Conservation (phyloP, 30 jellyfish, hydroid and myxozoan genomes). For the Pelagia noctiluca region DNA sequence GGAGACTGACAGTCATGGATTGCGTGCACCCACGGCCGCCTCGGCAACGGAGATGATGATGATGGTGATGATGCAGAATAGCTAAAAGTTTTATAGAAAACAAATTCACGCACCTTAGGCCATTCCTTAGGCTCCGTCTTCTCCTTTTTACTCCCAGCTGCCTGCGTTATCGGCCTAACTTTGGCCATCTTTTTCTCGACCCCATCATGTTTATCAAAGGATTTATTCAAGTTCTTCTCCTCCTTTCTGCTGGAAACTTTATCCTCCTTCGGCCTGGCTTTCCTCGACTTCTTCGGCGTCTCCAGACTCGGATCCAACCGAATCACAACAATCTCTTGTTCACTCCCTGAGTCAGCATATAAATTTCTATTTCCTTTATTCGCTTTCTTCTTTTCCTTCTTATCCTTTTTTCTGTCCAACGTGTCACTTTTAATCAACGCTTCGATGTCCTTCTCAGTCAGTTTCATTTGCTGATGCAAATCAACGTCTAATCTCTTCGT, state of each 20-base stretch:
- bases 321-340: constrained; percentile 61
- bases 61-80: no score
- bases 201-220: constrained; percentile 29
- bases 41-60: no score
- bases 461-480: constrained; percentile 54
- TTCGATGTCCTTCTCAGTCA: constrained; percentile 60
- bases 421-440: constrained; percentile 61
- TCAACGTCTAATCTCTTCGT: constrained; percentile 24
- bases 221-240: constrained; percentile 21
- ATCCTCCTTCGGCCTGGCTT: not conserved
- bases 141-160: constrained; percentile 19
- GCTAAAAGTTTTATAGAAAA: no score
- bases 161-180: not conserved
- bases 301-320: constrained; percentile 62
- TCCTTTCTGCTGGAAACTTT: constrained; percentile 5
- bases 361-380: constrained; percentile 21
- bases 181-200: constrained; percentile 42
- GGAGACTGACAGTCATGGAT: no score
- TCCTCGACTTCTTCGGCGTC: constrained; percentile 51
- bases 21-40: no score
- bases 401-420: constrained; percentile 38
- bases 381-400: constrained; percentile 11
- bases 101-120: constrained; percentile 45
- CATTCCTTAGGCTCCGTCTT: constrained; percentile 56
- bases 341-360: constrained; percentile 29